Percentiles rank a stretch among this genome's conserved stretches.
phyloP scores from a whole-genome alignment of 2,888 invertebrate species.

The Thera obeliscata region DNA sequence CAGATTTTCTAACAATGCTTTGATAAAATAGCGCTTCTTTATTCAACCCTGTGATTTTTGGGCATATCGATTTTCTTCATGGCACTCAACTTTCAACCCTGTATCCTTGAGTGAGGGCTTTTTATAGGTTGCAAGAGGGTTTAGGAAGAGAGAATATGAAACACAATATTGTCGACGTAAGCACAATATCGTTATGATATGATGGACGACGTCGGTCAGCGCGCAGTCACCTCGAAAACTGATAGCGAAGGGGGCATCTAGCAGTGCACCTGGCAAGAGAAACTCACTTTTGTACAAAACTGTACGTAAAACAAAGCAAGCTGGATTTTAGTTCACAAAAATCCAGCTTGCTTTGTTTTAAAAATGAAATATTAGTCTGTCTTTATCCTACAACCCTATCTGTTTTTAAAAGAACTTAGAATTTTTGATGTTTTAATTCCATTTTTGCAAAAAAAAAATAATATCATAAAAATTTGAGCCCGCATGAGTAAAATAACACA shows the following conservation, averaged over 20 bases:
- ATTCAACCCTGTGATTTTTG: conserved; percentile 10
- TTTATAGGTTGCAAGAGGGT: conserved; percentile 11
- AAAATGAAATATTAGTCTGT: neutral
- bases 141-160: conserved; percentile 57
- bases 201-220: conserved; percentile 81
- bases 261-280: conserved; percentile 48
- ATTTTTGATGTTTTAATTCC: too few relatives aligned
- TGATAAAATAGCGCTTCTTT: conserved; percentile 4
- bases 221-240: conserved; percentile 77
- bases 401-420: neutral
- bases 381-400: too few relatives aligned
- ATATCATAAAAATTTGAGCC: too few relatives aligned
- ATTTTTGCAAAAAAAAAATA: too few relatives aligned
- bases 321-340: neutral
- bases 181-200: conserved; percentile 79
- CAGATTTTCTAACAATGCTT: conserved; percentile 1
- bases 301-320: neutral
- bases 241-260: conserved; percentile 61
- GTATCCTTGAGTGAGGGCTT: conserved; percentile 11
- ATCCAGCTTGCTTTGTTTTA: neutral
- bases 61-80: conserved; percentile 11
- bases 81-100: conserved; percentile 22
- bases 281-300: conserved; percentile 23
- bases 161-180: conserved; percentile 83
- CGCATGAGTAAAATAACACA: too few relatives aligned